Evolutionary conservation across 2,113 vertebrate genomes (phyloP).

Genomic region (Cyprinodon brontotheroides): DNA sequence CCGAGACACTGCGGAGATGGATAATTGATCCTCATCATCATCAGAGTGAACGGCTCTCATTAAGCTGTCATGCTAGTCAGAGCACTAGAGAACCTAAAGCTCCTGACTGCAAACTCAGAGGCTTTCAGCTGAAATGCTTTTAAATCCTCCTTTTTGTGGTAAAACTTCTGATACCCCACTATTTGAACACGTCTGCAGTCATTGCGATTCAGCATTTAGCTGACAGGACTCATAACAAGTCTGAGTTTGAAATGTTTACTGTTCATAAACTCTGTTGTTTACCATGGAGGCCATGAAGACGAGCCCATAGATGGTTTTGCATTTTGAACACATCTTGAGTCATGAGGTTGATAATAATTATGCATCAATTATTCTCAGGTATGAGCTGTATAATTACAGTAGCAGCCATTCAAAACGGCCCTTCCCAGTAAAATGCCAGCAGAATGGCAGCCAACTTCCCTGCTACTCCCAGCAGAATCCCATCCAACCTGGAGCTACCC

Average conservation of each 20-base stretch:
- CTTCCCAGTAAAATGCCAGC: no score
- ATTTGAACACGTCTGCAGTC: not conserved
- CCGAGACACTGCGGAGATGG: not conserved
- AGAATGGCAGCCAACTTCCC: no score
- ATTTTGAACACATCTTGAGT: not conserved
- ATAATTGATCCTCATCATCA: slow-evolving; percentile 19
- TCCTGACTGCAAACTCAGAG: slow-evolving; percentile 1
- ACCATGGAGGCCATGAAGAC: not conserved
- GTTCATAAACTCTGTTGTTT: not conserved
- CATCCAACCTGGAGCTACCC: no score
- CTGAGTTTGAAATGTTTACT: not conserved
- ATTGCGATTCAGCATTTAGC: not conserved
- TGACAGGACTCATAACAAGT: no score
- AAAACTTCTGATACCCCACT: not conserved
- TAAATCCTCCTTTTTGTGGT: no score
- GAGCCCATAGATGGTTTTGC: not conserved
- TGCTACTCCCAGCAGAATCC: no score
- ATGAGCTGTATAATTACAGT: not conserved
- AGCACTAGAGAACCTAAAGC: slow-evolving; percentile 3
- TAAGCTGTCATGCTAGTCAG: slow-evolving; percentile 28
- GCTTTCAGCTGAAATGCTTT: not conserved
- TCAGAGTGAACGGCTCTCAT: slow-evolving; percentile 9
- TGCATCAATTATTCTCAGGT: not conserved
- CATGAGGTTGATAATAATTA: not conserved
- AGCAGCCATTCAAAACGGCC: no score